Conservation (phyloP, 2,113 vertebrate genomes). For the Toxotes jaculatrix region DNA sequence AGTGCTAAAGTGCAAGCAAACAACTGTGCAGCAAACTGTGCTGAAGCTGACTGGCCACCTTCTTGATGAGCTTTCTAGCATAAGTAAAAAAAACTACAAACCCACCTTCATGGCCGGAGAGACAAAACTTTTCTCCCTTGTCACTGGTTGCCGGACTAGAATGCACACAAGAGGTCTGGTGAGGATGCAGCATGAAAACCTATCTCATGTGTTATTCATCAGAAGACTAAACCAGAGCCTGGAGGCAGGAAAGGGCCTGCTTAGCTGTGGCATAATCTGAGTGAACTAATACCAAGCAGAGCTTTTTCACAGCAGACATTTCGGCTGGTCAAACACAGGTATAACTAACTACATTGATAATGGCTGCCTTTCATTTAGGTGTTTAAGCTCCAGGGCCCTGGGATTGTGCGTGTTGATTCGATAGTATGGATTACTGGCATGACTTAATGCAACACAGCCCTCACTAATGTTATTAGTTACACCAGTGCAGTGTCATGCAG, state of each 20-base stretch:
- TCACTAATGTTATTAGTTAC: constrained; percentile 12
- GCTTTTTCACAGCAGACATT: constrained; percentile 26
- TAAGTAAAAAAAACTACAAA: constrained; percentile 33
- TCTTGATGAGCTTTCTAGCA: constrained; percentile 25
- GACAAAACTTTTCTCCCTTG: constrained; percentile 39
- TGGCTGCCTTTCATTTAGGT: not conserved
- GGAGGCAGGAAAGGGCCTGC: constrained; percentile 30
- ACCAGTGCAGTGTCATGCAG: not conserved
- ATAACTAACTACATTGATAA: not conserved
- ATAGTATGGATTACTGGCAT: not conserved
- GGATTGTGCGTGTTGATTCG: constrained; percentile 1
- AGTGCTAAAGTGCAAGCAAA: constrained; percentile 7
- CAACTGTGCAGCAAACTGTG: not conserved
- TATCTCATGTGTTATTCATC: constrained; percentile 76
- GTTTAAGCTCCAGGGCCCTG: not conserved
- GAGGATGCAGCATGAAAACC: constrained; percentile 61
- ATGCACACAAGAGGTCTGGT: constrained; percentile 38
- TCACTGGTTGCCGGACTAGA: constrained; percentile 38
- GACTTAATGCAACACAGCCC: not conserved
- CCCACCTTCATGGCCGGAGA: constrained; percentile 64
- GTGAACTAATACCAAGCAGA: constrained; percentile 17
- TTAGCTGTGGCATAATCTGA: constrained; percentile 30
- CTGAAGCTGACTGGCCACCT: constrained; percentile 8
- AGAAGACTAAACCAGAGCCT: constrained; percentile 67
- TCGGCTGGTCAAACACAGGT: constrained; percentile 9